Base-by-base conservation (phyloP, 2,797 vertebrate genomes). In the Myotis findleyi region DNA sequence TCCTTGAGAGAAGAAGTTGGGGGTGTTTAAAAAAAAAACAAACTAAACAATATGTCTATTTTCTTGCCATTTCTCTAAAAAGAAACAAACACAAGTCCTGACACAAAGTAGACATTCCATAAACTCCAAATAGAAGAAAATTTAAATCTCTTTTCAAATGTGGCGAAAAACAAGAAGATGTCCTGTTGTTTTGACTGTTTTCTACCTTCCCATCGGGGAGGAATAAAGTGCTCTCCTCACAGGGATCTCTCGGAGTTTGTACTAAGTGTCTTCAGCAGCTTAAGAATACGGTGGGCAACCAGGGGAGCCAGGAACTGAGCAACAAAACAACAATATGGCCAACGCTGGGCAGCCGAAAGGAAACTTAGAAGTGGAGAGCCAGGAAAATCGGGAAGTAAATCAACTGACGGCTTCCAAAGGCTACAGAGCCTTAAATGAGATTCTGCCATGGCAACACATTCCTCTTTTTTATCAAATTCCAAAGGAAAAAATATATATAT, bases 21-120 rank as follows among this genome's bases (percentile, higher is more conserved):
- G 13, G 49, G 23, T 44, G 5, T 55, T 38, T 62, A 21, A 95
- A 66, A 89, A 55, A 59, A 49, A 47, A 20, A 33, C 33, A 33
- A 36, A 73, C 33, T 12, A 68, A 95, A 38, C 2, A 57, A 23
- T 89, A 27, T 41, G 23, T n/a, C 25, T 62, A n/a, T 68, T 73
- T 96, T 79, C n/a, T 71, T 87, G 25, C 55, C 20, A 51, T 59
- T 91, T 96, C 71, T 95, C 73, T 89, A 80, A 76, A 95, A 85
- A 80, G 25, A 25, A 77, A 71, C 62, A n/a, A 77, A 80, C 47
- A 12, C 7, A 33, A 44, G 27, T 87, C 89, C 41, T 53, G 17
- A 77, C 76, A 91, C 27, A 73, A 89, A 95, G 36, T 51, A 82
- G 17, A 76, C n/a, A 11, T 73, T 90, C 62, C 64, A 64, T 75